Evolutionary conservation across 1,140 invertebrate genomes (phyloP), one percentile per base, ranked within the genome.

Genomic region (Bathynomus jamesi): DNA sequence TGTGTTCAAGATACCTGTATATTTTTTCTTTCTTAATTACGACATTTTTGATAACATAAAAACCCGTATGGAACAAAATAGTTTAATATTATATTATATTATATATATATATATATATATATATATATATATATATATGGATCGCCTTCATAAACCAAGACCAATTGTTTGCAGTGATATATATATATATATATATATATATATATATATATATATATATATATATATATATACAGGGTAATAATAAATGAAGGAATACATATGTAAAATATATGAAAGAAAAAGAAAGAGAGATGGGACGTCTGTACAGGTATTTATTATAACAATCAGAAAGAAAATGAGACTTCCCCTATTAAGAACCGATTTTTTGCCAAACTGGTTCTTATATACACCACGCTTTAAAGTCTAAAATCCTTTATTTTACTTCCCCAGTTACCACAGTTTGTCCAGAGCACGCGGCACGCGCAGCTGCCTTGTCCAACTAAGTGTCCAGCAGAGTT

Each of bases 61-160:
- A n/a, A n/a, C n/a, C n/a, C n/a, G n/a, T n/a, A n/a, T n/a, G n/a
- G n/a, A n/a, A n/a, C n/a, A n/a, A n/a, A n/a, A 53, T 17, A 3
- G 40, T 53, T 11, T 5, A 53, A 53, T 17, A 53, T 53, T 53
- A 53, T 53, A 53, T 53, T 17, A 17, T 17, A 17, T 17, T 53
- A 53, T 53, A 53, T 53, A 53, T 53, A 53, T 53, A 53, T 53
- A 53, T 53, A 53, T 53, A 53, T 53, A 53, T 53, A 53, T 53
- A 53, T 53, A 53, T 53, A 53, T 53, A 53, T 53, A 53, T 53
- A 53, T 53, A 53, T 53, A 53, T 53, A 53, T 53, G 21, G 13
- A 53, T 53, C n/a, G n/a, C n/a, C n/a, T n/a, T n/a, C n/a, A n/a
- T n/a, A n/a, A n/a, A n/a, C n/a, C n/a, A n/a, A n/a, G n/a, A n/a